A percentile compares a stretch with the other conserved stretches of the same genome.
Conservation (phyloP, 2,113 vertebrate species). For the Atrichornis clamosus region DNA sequence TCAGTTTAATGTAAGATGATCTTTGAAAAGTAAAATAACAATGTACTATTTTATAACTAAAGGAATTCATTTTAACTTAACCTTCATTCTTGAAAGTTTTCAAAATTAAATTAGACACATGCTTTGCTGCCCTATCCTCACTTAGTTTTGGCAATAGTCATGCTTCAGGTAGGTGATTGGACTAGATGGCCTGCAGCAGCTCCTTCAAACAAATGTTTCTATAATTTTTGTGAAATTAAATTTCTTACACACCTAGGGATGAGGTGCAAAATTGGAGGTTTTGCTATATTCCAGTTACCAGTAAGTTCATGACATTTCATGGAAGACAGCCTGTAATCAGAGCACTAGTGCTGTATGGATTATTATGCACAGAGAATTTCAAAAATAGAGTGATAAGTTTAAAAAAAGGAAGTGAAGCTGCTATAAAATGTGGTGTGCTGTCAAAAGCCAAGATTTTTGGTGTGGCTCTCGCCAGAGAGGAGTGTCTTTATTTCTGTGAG, state of each 20-base stretch:
- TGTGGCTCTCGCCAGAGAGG: neutral
- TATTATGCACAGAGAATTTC: neutral
- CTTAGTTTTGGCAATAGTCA: neutral
- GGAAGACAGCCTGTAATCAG: neutral
- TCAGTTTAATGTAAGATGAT: conserved; percentile 94
- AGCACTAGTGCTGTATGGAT: neutral
- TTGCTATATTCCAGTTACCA: neutral
- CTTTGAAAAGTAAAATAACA: conserved; percentile 36
- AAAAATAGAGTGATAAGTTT: neutral
- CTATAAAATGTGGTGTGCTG: neutral
- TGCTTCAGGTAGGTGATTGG: neutral
- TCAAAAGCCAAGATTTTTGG: neutral
- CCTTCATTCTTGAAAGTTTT: neutral
- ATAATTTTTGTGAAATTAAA: neutral
- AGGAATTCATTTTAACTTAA: neutral
- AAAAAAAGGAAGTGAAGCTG: neutral
- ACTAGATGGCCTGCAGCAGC: neutral
- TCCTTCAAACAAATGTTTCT: neutral
- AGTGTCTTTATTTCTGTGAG: neutral
- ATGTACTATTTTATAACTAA: neutral
- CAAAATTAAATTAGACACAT: neutral
- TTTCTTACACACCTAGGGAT: neutral
- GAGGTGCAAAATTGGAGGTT: neutral
- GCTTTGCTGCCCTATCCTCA: neutral
- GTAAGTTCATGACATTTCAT: neutral